Conservation (phyloP, 2,113 vertebrate genomes). For the Sebastes schlegelii region DNA sequence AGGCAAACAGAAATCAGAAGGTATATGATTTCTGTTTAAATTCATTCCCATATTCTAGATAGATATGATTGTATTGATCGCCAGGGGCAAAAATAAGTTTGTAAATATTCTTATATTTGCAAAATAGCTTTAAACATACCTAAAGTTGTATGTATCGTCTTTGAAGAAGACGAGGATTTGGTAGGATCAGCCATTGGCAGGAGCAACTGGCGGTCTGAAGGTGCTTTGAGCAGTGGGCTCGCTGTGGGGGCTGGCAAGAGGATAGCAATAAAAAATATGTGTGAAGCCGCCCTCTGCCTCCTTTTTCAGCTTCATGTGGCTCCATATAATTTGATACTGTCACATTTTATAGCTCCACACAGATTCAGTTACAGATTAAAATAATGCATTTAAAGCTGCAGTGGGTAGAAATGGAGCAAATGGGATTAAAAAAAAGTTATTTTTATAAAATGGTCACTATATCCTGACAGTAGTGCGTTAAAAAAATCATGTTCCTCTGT, state of each 20-base stretch:
- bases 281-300: slow-evolving; percentile 17
- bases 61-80: neutral
- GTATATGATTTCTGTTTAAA: slow-evolving; percentile 4
- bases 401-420: too few relatives aligned
- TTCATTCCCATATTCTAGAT: neutral
- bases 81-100: neutral
- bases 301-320: slow-evolving; percentile 15
- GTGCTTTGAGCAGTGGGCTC: slow-evolving; percentile 34
- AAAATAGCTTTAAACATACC: neutral
- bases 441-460: too few relatives aligned
- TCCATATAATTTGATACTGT: slow-evolving; percentile 13
- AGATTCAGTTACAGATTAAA: neutral
- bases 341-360: neutral
- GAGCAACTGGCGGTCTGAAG: slow-evolving; percentile 13
- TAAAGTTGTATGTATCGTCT: neutral
- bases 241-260: slow-evolving; percentile 39
- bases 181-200: slow-evolving; percentile 26
- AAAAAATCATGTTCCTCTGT: too few relatives aligned
- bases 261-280: slow-evolving; percentile 8
- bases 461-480: too few relatives aligned
- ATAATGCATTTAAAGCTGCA: too few relatives aligned
- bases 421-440: too few relatives aligned
- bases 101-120: neutral
- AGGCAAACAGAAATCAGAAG: slow-evolving; percentile 19
- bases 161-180: neutral